Evolutionary conservation across 2,113 vertebrate species (phyloP).

Genomic region (Saccopteryx leptura): DNA sequence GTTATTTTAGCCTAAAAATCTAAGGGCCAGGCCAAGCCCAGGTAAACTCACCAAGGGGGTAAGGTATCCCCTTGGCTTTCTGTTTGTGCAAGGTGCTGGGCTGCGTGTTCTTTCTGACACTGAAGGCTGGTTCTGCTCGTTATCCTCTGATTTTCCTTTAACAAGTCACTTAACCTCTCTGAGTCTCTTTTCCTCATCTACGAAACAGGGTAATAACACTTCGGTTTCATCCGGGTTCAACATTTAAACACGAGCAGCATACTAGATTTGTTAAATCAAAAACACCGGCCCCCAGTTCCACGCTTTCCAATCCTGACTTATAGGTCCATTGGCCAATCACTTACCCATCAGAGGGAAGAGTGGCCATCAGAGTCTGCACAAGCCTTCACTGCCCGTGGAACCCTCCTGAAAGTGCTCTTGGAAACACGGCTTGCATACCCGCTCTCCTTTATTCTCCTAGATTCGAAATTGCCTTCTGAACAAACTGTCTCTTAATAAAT

Average conservation of each 20-base stretch:
- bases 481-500: neutral
- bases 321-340: no score
- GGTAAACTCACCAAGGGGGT: no score
- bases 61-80: neutral
- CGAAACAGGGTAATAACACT: neutral
- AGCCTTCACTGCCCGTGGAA: neutral
- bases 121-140: neutral
- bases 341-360: accelerated
- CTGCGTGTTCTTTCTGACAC: neutral
- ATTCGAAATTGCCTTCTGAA: neutral
- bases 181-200: neutral
- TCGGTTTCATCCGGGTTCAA: neutral
- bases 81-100: neutral
- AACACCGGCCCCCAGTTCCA: neutral
- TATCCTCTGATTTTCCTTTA: neutral
- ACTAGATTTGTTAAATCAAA: neutral
- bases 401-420: neutral
- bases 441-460: neutral
- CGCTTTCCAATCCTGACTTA: neutral
- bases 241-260: neutral
- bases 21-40: neutral
- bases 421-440: neutral
- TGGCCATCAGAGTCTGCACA: neutral
- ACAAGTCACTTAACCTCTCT: neutral
- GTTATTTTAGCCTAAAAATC: neutral